Conservation (phyloP, 2,113 vertebrate species). For the Mesoclemmys tuberculata region DNA sequence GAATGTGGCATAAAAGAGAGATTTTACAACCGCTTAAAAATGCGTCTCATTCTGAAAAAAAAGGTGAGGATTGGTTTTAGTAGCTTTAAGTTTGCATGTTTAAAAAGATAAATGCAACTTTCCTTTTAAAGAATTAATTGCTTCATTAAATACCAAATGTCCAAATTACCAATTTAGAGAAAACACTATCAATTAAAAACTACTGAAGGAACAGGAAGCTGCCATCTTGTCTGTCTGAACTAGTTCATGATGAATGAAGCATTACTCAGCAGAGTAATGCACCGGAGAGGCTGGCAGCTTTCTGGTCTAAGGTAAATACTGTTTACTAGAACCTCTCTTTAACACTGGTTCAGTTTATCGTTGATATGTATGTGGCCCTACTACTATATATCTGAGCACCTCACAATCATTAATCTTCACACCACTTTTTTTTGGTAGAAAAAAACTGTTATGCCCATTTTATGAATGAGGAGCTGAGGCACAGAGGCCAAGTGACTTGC, state of each 20-base stretch:
- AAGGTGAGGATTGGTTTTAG: background rate
- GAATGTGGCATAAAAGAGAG: background rate
- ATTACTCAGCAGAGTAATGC: conserved; percentile 59
- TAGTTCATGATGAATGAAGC: conserved; percentile 47
- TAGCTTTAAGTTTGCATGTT: background rate
- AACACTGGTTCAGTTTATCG: background rate
- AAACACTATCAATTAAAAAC: background rate
- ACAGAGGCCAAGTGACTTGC: background rate
- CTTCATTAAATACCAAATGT: background rate
- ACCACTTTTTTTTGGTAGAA: background rate
- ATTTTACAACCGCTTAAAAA: background rate
- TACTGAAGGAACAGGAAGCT: background rate
- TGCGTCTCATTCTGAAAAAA: background rate
- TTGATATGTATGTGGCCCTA: background rate
- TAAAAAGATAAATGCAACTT: background rate
- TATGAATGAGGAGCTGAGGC: background rate
- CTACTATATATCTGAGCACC: background rate
- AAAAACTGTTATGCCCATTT: background rate
- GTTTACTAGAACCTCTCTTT: background rate
- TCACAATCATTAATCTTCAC: background rate
- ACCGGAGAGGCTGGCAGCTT: background rate
- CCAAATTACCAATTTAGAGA: background rate
- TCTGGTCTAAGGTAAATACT: background rate
- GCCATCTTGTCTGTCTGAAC: conserved; percentile 43
- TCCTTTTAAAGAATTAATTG: background rate